Evolutionary conservation across 2,888 invertebrate species (phyloP).

Genomic region (Ophion obscuratus): DNA sequence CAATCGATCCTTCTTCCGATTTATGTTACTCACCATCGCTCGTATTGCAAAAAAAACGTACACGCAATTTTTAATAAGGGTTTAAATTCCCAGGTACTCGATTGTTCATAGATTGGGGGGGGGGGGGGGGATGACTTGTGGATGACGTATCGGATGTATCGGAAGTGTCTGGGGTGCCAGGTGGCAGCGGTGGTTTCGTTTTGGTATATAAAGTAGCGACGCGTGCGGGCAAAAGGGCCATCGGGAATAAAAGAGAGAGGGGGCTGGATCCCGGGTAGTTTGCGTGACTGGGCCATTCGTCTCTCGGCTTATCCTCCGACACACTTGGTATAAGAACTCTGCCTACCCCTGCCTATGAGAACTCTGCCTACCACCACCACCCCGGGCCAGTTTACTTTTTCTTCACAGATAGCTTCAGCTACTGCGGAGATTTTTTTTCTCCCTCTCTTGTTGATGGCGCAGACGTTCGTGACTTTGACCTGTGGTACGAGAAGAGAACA

Average conservation of each 20-base stretch:
- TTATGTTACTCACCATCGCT: neutral
- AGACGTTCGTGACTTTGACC: slow-evolving; percentile 55
- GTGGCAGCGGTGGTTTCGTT: slow-evolving; percentile 26
- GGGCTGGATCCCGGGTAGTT: slow-evolving; percentile 63
- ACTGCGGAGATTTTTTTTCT: slow-evolving; percentile 7
- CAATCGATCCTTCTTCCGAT: neutral
- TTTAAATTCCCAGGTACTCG: neutral
- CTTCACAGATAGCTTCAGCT: neutral
- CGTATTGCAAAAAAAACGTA: neutral
- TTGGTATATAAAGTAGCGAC: neutral
- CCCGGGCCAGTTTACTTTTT: neutral
- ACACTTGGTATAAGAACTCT: slow-evolving; percentile 62
- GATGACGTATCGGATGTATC: slow-evolving; percentile 34
- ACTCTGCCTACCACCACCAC: slow-evolving; percentile 11
- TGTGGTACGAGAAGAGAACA: slow-evolving; percentile 72
- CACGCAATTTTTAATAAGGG: neutral
- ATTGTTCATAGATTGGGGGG: neutral
- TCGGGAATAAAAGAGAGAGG: slow-evolving; percentile 4
- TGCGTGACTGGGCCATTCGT: slow-evolving; percentile 79
- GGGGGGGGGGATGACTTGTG: neutral
- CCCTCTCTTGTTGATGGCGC: slow-evolving; percentile 19
- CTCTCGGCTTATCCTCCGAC: slow-evolving; percentile 77
- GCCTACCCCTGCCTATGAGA: slow-evolving; percentile 30
- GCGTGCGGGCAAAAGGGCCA: slow-evolving; percentile 21
- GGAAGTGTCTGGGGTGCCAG: slow-evolving; percentile 28